Base-by-base conservation (phyloP, 2,888 invertebrate genomes). In the Lepidocyrtoides sp. region DNA sequence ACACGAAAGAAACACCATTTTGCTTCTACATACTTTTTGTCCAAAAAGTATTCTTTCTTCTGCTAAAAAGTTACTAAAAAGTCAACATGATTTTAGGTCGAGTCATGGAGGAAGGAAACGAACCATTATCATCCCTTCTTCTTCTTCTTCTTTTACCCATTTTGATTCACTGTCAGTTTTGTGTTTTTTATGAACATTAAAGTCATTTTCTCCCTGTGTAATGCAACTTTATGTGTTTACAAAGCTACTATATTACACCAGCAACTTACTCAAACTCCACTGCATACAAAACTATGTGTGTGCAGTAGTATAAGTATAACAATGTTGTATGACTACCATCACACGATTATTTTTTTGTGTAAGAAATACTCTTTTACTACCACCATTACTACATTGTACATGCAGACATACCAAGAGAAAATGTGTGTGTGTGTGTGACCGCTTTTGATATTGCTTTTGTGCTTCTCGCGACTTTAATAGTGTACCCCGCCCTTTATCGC, bases 181-280 rank as follows among this genome's bases (percentile, higher is more conserved):
- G 79, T 63, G 60, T 60, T 89, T 89, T 82, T 83, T 83, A 89
- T 89, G 89, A 89, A 89, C 89, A 89, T 89, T 89, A 89, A 89
- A 89, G 83, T 83, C 82, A 83, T 83, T 83, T 82, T 89, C 83
- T 89, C 89, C 83, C 75, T 72, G 60, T 89, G 89, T 89, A 89
- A 89, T 89, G 89, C 83, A 89, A 89, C 83, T 89, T 89, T 89
- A 89, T 89, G 89, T 75, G 89, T 89, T 89, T 89, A 89, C 89
- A 72, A 72, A 89, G 83, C 83, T 83, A 89, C 89, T 83, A 89
- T 82, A 89, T 88, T 86, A 86, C 85, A 72, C 85, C 51, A 81
- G 20, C 81, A 60, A 44, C 81, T 41, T 26, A 81, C 14, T 36
- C 5, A 81, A 17, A 36, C 60, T 81, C 60, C 41, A 81, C n/a